These are phyloP conservation scores for Proisotoma minuta DNA, from an alignment of 2,888 invertebrate species.

Conservation along the genomic window DNA sequence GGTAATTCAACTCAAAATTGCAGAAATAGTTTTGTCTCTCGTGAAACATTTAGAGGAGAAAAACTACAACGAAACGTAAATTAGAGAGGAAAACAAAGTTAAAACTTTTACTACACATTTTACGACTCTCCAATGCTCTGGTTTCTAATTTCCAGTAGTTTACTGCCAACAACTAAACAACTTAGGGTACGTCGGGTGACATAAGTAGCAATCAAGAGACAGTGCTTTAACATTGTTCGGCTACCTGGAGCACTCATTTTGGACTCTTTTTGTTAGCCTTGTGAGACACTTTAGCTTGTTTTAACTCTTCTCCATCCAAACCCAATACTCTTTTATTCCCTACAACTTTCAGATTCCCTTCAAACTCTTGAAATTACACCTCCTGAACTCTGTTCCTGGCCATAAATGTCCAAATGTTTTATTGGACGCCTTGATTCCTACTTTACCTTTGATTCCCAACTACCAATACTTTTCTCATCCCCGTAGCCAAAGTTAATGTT, in stretches of 20 bases:
- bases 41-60: background rate
- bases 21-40: no score
- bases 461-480: conserved; percentile 11
- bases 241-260: no score
- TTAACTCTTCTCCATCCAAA: no score
- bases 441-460: conserved; percentile 1
- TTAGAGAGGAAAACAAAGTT: conserved; percentile 5
- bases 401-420: conserved; percentile 35
- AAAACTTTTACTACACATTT: conserved; percentile 2
- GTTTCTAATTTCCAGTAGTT: conserved; percentile 10
- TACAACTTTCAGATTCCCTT: conserved; percentile 9
- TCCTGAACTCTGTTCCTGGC: conserved; percentile 14
- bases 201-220: no score
- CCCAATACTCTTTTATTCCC: no score
- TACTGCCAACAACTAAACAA: no score
- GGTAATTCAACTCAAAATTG: no score
- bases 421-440: conserved; percentile 25
- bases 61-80: background rate
- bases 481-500: background rate
- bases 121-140: conserved; percentile 6
- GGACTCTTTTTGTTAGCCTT: no score
- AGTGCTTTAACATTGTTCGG: no score
- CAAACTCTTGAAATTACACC: no score
- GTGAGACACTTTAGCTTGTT: no score
- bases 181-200: conserved; percentile 6